A percentile compares a stretch with the other conserved stretches of the same genome.
These are phyloP conservation scores for Mus pahari DNA, from an alignment of 2,113 vertebrate species.

Conservation along the genomic window DNA sequence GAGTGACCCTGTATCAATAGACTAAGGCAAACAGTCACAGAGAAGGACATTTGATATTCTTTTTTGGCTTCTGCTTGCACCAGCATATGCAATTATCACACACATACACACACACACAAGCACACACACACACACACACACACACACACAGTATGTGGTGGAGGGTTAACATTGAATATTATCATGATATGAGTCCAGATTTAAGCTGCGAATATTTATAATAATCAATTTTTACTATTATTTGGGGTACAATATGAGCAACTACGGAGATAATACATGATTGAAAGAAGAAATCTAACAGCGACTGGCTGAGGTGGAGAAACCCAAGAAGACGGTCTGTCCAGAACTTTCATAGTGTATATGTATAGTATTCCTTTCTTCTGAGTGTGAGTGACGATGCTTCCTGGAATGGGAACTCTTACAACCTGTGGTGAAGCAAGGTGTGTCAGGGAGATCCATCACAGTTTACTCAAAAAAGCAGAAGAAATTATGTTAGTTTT, in stretches of 20 bases:
- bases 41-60: background rate
- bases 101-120: background rate
- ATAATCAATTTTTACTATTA: background rate
- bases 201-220: background rate
- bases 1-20: background rate
- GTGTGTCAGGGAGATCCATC: background rate
- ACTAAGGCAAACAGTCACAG: background rate
- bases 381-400: background rate
- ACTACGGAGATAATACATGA: background rate
- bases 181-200: background rate
- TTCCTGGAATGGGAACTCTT: background rate
- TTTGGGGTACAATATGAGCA: background rate
- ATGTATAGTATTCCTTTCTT: background rate
- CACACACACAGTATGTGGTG: background rate
- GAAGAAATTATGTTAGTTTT: background rate
- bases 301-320: no score
- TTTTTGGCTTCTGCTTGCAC: background rate
- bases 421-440: background rate
- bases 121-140: background rate
- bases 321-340: no score
- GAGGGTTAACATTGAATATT: background rate
- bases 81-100: no score
- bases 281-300: background rate
- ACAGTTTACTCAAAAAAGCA: background rate
- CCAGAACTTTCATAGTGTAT: background rate